phyloP scores from a whole-genome alignment of 2,888 invertebrate species.

The Smittia aterrima region DNA sequence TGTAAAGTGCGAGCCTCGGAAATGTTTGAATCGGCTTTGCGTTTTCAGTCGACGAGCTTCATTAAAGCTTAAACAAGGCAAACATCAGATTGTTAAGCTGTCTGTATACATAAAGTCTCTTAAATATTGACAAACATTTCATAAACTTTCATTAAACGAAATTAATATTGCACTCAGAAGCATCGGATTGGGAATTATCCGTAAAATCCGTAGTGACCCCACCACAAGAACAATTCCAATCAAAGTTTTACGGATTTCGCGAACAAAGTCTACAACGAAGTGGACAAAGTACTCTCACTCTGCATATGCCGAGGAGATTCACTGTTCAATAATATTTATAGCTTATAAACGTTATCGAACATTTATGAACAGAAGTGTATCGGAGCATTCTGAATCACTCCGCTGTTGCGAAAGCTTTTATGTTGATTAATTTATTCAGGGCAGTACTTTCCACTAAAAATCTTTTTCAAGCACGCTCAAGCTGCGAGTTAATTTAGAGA shows the following conservation, averaged over 20 bases:
- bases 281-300: no score
- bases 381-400: not conserved
- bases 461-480: not conserved
- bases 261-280: no score
- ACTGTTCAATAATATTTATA: no score
- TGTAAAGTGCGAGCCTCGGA: no score
- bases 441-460: not conserved
- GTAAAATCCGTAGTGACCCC: no score
- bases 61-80: no score
- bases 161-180: not conserved
- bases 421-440: constrained; percentile 3
- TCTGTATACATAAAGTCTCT: not conserved
- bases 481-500: not conserved
- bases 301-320: no score
- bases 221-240: no score
- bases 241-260: not conserved
- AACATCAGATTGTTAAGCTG: not conserved
- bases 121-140: constrained; percentile 18
- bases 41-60: no score
- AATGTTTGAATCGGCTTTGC: no score
- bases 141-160: constrained; percentile 6
- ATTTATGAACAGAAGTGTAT: not conserved
- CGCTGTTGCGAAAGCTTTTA: not conserved
- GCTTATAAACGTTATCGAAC: not conserved
- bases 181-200: no score